Base-by-base conservation (phyloP, 2,888 invertebrate species). In the Trichogramma evanescens region DNA sequence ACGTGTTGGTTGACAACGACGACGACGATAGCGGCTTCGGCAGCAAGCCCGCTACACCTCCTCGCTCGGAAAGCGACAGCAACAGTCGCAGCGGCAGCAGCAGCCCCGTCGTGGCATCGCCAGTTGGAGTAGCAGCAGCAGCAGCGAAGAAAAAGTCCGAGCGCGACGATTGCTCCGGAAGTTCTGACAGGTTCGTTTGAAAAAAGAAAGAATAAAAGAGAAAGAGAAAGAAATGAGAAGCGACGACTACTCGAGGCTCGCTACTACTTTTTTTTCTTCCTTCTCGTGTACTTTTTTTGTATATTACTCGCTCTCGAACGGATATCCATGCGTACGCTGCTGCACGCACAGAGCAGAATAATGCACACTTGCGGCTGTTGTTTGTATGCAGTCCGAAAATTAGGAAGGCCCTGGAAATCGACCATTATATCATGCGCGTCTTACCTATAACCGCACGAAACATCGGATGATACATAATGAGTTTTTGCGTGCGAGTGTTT, bases 91-190 rank as follows among this genome's bases (percentile, higher is more conserved):
- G 65, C 62, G 58, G 13, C 8, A 50, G 58, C 59, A 56, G 56
- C 56, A 52, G 50, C 58, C 46, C 60, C 58, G 45, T 10, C 54
- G 58, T 58, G 6, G 49, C 49, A 6, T 48, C 6, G 48, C 26
- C 50, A 61, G 51, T 59, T 63, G 54, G 45, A 61, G 62, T 7
- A 50, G 63, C 59, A 26, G 56, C 63, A 52, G 68, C 66, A 65
- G 68, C 67, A 62, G 66, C 63, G 62, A 71, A 70, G 67, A 70
- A 70, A 40, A 40, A n/a, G 40, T 9, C 89, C 79, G 91, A 93
- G 85, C 86, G 92, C 82, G 93, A 91, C 83, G 93, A 93, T 84
- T 93, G 92, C 80, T 92, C 92, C 74, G 93, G 93, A 82, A 92
- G 92, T 75, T 93, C 92, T 81, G 93, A 93, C 89, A 93, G 93